Evolutionary conservation across 2,888 invertebrate genomes (phyloP).

Genomic region (Aethes cnicana): DNA sequence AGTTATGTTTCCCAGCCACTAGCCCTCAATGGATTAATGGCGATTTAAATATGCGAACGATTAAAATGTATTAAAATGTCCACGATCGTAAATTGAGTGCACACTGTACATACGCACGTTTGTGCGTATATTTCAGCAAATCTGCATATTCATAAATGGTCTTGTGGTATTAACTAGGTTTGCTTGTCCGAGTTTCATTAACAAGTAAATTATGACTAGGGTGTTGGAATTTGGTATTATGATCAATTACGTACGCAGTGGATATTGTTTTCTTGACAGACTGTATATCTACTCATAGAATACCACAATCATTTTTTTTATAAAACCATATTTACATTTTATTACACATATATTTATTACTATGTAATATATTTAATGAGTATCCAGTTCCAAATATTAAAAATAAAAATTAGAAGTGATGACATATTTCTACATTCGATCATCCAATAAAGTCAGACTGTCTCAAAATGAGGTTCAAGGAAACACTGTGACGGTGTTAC

Average conservation of each 20-base stretch:
- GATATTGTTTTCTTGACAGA: too few relatives aligned
- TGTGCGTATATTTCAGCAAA: conserved; percentile 25
- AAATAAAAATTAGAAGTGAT: too few relatives aligned
- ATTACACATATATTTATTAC: too few relatives aligned
- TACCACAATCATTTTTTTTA: too few relatives aligned
- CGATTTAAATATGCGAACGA: conserved; percentile 16
- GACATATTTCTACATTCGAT: too few relatives aligned
- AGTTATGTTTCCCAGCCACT: background rate
- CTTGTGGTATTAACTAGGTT: conserved; percentile 47
- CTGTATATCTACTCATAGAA: too few relatives aligned
- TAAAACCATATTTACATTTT: too few relatives aligned
- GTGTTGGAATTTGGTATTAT: conserved; percentile 47
- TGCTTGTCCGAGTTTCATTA: conserved; percentile 56
- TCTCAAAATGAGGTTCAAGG: too few relatives aligned
- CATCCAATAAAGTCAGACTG: too few relatives aligned
- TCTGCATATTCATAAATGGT: conserved; percentile 35
- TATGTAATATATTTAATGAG: too few relatives aligned
- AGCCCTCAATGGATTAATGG: background rate
- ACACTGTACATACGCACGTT: background rate
- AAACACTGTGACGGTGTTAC: too few relatives aligned
- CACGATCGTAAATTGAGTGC: conserved; percentile 22
- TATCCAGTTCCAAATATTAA: too few relatives aligned
- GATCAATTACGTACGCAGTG: conserved; percentile 42
- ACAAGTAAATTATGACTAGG: conserved; percentile 59
- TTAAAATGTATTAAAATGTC: conserved; percentile 28